Evolutionary conservation across 1,140 invertebrate species (phyloP).

Genomic region (Globodera rostochiensis): DNA sequence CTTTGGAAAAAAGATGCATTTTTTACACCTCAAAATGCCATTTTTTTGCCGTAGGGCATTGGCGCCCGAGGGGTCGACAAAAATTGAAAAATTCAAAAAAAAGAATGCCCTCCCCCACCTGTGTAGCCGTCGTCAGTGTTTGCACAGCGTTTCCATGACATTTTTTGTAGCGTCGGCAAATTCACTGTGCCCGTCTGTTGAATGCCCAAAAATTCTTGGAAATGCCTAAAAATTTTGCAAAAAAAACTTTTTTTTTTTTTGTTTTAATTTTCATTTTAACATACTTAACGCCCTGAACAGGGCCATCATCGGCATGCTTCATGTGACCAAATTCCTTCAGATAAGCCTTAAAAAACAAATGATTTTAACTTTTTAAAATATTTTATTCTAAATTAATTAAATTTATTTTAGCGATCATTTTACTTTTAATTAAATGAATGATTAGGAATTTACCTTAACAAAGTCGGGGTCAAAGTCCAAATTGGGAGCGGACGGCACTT

Average conservation of each 20-base stretch:
- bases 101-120: background rate
- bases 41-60: no score
- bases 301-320: background rate
- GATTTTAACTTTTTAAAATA: slow-evolving; percentile 3
- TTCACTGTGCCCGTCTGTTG: slow-evolving; percentile 32
- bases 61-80: no score
- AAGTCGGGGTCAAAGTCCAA: background rate
- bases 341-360: slow-evolving; percentile 18
- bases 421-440: background rate
- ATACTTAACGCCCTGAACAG: background rate
- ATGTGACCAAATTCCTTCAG: slow-evolving; percentile 33
- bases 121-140: slow-evolving; percentile 33
- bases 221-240: slow-evolving; percentile 36
- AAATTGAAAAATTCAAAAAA: no score
- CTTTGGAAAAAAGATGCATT: no score
- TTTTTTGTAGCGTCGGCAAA: slow-evolving; percentile 22
- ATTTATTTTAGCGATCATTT: background rate
- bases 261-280: background rate
- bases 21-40: no score
- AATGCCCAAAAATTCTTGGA: slow-evolving; percentile 46
- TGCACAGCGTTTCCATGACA: slow-evolving; percentile 44
- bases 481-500: background rate
- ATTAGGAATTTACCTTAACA: background rate
- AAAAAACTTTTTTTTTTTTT: slow-evolving; percentile 19
- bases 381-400: background rate